Conservation (phyloP, 1,140 invertebrate species). For the Macrobrachium rosenbergii region DNA sequence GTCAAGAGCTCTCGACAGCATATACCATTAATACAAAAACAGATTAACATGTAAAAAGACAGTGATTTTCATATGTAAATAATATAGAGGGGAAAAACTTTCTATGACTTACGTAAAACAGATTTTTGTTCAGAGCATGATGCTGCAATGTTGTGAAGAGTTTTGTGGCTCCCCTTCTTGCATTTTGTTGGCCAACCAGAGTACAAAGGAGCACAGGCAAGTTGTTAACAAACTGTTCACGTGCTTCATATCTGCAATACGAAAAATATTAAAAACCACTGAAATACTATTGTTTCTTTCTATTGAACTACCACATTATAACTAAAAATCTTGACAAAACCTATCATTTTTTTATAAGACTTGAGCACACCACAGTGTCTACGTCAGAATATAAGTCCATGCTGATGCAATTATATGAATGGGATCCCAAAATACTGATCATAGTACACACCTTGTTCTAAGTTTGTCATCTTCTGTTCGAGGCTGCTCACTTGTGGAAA, state of each 20-base stretch:
- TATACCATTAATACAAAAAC: conserved; percentile 6
- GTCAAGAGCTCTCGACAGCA: no score
- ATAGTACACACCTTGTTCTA: conserved; percentile 30
- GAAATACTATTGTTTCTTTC: neutral
- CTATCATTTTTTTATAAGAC: no score
- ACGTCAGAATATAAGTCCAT: no score
- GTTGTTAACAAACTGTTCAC: conserved; percentile 79
- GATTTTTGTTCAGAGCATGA: conserved; percentile 88
- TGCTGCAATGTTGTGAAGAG: conserved; percentile 90
- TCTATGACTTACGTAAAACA: conserved; percentile 81
- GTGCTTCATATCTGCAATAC: conserved; percentile 74
- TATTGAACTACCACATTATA: no score
- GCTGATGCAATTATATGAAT: no score
- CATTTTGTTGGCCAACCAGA: conserved; percentile 87
- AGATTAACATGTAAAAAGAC: neutral
- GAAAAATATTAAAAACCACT: conserved; percentile 8
- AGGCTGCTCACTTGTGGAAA: conserved; percentile 16
- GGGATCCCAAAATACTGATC: no score
- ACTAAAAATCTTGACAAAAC: neutral
- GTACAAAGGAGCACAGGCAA: conserved; percentile 85
- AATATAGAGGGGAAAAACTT: neutral
- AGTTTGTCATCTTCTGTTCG: conserved; percentile 56
- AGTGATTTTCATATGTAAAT: neutral
- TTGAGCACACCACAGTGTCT: no score
- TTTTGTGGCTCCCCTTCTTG: conserved; percentile 85